A percentile compares a stretch with the other conserved stretches of the same genome.
phyloP scores from a whole-genome alignment of 1,140 invertebrate species.

The Listronotus oregonensis region DNA sequence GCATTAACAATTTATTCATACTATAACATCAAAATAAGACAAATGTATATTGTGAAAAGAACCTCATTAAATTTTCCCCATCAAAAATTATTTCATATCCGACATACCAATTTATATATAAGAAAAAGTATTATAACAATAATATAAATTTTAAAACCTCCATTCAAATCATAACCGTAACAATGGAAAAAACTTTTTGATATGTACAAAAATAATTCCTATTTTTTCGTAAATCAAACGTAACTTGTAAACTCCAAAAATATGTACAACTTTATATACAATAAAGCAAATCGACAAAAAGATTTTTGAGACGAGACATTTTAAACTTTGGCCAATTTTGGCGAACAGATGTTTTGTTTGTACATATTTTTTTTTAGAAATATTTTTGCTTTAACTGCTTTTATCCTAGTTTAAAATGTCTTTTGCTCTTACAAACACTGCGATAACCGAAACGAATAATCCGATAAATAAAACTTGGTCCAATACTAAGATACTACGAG shows the following conservation, averaged over 20 bases:
- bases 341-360: too few relatives aligned
- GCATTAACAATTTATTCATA: too few relatives aligned
- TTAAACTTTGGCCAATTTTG: too few relatives aligned
- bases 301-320: not conserved
- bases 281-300: not conserved
- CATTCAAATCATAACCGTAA: constrained; percentile 12
- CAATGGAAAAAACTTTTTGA: constrained; percentile 11
- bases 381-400: too few relatives aligned
- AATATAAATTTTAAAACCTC: constrained; percentile 15
- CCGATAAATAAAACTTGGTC: constrained; percentile 33
- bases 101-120: too few relatives aligned
- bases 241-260: constrained; percentile 4
- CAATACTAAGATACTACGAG: constrained; percentile 29
- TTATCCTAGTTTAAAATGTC: not conserved
- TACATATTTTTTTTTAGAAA: too few relatives aligned
- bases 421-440: not conserved
- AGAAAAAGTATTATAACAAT: constrained; percentile 1
- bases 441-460: not conserved
- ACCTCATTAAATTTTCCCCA: too few relatives aligned
- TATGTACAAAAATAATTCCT: constrained; percentile 32
- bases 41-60: too few relatives aligned
- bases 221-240: too few relatives aligned
- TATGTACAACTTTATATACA: constrained; percentile 12
- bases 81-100: too few relatives aligned
- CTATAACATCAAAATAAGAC: too few relatives aligned